These are phyloP conservation scores for Cantharis lateralis DNA, from an alignment of 2,888 invertebrate genomes.

Conservation along the genomic window DNA sequence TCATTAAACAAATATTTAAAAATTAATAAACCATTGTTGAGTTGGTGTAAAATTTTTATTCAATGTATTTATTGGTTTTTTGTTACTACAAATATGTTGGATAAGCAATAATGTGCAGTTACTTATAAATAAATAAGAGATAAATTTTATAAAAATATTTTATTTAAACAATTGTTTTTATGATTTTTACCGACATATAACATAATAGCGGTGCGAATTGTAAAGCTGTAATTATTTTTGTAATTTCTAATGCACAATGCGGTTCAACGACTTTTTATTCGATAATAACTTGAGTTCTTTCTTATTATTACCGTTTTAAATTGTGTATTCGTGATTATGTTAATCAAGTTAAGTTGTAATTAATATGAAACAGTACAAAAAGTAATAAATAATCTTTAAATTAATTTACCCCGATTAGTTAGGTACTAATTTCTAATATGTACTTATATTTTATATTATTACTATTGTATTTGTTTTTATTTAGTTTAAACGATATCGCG, in stretches of 20 bases:
- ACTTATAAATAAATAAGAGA: conserved; percentile 1
- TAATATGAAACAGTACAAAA: conserved; percentile 11
- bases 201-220: conserved; percentile 19
- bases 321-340: conserved; percentile 17
- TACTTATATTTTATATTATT: not conserved
- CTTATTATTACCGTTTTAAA: conserved; percentile 16
- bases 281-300: conserved; percentile 17
- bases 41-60: not conserved
- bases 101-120: not conserved
- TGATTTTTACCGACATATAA: conserved; percentile 2
- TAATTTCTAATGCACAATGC: conserved; percentile 18
- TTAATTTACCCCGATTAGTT: not conserved
- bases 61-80: not conserved
- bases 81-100: not conserved
- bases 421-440: not conserved
- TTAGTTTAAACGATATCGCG: too few species aligned
- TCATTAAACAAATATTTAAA: not conserved
- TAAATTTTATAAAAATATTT: conserved; percentile 8
- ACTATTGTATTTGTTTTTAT: not conserved
- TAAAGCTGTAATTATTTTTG: conserved; percentile 18
- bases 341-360: conserved; percentile 8
- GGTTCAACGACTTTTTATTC: conserved; percentile 20
- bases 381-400: not conserved
- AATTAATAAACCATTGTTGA: not conserved
- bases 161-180: conserved; percentile 7